phyloP scores from a whole-genome alignment of 2,113 vertebrate genomes.

The Bubo blakistoni region DNA sequence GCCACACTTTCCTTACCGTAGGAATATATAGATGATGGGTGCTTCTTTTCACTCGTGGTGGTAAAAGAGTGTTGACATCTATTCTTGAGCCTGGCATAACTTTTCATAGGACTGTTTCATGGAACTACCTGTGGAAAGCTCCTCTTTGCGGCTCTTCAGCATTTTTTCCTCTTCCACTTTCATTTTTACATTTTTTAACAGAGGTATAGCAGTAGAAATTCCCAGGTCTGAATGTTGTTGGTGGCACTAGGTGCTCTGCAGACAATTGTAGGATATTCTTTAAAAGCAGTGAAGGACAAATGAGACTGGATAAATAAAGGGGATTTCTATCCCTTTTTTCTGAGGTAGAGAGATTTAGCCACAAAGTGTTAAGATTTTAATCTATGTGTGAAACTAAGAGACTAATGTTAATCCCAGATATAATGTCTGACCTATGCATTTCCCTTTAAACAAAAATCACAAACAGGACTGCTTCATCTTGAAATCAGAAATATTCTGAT shows the following conservation, averaged over 20 bases:
- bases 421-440: conserved; percentile 1
- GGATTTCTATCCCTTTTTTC: neutral
- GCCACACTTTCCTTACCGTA: neutral
- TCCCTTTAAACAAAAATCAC: conserved; percentile 11
- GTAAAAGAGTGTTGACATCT: neutral
- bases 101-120: neutral
- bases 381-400: conserved; percentile 57
- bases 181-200: neutral
- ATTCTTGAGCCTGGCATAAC: neutral
- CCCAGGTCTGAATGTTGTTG: neutral
- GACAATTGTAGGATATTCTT: neutral
- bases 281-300: neutral
- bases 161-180: neutral
- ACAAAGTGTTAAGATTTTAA: conserved; percentile 32
- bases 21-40: neutral
- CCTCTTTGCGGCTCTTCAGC: neutral
- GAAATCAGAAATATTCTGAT: conserved; percentile 41
- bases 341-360: neutral
- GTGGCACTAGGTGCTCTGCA: neutral
- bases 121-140: neutral
- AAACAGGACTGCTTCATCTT: conserved; percentile 8
- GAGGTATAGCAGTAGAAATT: neutral
- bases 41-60: neutral
- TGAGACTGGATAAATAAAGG: neutral
- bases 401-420: conserved; percentile 11